Conservation (phyloP, 2,888 invertebrate species). For the Eupithecia insigniata region DNA sequence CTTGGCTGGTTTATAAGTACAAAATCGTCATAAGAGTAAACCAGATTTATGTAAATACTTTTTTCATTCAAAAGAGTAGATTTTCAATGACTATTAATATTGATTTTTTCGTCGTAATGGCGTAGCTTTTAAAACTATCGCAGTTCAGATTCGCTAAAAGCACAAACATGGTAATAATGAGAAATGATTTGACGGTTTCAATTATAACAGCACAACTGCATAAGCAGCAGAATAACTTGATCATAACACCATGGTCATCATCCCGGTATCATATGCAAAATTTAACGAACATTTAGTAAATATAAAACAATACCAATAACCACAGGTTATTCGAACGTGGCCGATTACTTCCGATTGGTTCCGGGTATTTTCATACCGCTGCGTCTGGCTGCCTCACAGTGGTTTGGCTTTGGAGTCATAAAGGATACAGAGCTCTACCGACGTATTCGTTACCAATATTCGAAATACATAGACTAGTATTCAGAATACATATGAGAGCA, state of each 20-base stretch:
- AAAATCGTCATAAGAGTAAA: neutral
- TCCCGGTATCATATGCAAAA: neutral
- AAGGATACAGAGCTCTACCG: neutral
- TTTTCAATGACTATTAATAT: too few relatives aligned
- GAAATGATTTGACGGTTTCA: neutral
- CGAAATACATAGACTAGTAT: neutral
- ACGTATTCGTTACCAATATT: neutral
- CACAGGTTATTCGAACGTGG: slow-evolving; percentile 11
- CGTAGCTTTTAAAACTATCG: neutral
- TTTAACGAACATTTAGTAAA: neutral
- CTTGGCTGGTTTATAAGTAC: neutral
- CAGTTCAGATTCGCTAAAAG: neutral
- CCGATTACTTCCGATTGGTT: slow-evolving; percentile 28
- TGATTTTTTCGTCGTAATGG: neutral
- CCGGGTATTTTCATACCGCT: slow-evolving; percentile 3
- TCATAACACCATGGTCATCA: neutral
- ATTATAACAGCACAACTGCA: neutral
- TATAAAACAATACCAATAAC: slow-evolving; percentile 2
- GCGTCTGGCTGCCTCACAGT: neutral
- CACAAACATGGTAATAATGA: too few relatives aligned
- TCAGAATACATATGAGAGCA: neutral
- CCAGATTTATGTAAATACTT: neutral
- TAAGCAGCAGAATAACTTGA: neutral
- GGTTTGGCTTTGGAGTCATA: neutral
- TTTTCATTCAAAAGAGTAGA: too few relatives aligned